Percentiles rank a stretch among this genome's conserved stretches.
Conservation (phyloP, 2,797 vertebrate genomes). For the Glyptemys insculpta region DNA sequence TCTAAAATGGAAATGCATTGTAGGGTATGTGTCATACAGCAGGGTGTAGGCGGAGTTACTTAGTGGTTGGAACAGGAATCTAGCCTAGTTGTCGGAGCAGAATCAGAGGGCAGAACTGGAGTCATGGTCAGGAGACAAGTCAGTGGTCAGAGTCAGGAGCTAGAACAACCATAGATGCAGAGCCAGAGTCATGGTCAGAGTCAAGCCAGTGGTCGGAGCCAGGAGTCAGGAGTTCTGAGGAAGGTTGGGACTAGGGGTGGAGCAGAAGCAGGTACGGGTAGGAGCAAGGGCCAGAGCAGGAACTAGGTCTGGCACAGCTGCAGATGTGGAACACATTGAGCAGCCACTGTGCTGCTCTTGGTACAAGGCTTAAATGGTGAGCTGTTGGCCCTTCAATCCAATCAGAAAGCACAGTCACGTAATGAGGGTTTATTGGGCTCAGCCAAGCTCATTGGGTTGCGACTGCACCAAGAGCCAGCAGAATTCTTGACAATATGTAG, state of each 20-base stretch:
- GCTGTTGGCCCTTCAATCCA: not conserved
- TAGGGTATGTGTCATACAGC: not conserved
- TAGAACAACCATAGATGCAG: not conserved
- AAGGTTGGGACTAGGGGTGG: not conserved
- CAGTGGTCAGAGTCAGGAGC: not conserved
- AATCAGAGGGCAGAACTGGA: not conserved
- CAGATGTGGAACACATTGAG: not conserved
- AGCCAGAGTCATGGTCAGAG: not conserved
- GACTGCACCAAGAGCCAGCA: not conserved
- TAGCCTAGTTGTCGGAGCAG: not conserved
- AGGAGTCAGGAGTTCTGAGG: not conserved
- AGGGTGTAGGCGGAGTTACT: not conserved
- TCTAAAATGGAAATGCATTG: constrained; percentile 8
- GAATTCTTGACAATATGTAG: not conserved
- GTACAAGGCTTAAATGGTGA: not conserved
- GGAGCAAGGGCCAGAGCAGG: not conserved
- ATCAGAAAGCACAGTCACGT: not conserved
- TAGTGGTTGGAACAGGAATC: not conserved
- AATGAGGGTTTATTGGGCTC: not conserved
- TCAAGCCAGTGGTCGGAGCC: not conserved
- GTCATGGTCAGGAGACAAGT: not conserved
- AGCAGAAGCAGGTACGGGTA: not conserved
- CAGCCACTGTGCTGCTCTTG: not conserved
- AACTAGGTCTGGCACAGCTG: not conserved
- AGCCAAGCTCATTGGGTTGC: not conserved